A percentile compares a stretch with the other conserved stretches of the same genome.
Evolutionary conservation across 2,113 vertebrate species (phyloP).

Genomic region (Rhodinocichla rosea): DNA sequence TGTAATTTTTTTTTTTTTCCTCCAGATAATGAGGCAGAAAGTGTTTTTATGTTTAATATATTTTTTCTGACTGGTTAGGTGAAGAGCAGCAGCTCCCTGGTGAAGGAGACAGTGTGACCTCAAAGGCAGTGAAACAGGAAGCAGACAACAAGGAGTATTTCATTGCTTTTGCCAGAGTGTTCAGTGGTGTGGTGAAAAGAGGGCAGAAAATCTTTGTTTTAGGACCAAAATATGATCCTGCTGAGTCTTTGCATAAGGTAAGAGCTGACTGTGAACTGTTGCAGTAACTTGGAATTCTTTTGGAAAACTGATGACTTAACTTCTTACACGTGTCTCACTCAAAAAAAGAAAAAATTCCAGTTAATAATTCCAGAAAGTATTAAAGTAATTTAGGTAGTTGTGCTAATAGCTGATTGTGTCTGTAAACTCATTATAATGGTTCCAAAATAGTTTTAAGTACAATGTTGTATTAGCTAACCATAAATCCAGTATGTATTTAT

Average conservation of each 20-base stretch:
- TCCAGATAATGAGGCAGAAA: background rate
- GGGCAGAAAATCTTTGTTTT: conserved; percentile 89
- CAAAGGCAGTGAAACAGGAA: conserved; percentile 58
- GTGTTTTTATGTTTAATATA: background rate
- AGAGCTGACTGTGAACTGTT: background rate
- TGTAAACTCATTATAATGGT: background rate
- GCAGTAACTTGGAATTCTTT: background rate
- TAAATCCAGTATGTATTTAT: background rate
- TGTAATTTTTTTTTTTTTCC: background rate
- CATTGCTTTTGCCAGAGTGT: conserved; percentile 92
- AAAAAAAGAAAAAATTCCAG: background rate
- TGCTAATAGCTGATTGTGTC: background rate
- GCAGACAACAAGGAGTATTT: conserved; percentile 78
- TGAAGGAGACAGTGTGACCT: conserved; percentile 43
- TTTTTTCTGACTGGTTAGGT: conserved; percentile 52
- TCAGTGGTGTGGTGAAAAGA: conserved; percentile 83
- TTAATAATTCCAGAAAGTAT: background rate
- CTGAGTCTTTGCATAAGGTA: conserved; percentile 78
- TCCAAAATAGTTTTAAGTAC: background rate
- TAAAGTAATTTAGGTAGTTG: background rate
- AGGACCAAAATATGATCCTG: conserved; percentile 93
- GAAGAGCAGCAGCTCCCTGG: conserved; percentile 38
- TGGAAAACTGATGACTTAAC: background rate
- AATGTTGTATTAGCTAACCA: background rate
- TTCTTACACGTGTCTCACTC: fast-evolving